These are phyloP conservation scores for Myanophis thanlyinensis DNA, from an alignment of 2,113 vertebrate genomes.

Conservation along the genomic window DNA sequence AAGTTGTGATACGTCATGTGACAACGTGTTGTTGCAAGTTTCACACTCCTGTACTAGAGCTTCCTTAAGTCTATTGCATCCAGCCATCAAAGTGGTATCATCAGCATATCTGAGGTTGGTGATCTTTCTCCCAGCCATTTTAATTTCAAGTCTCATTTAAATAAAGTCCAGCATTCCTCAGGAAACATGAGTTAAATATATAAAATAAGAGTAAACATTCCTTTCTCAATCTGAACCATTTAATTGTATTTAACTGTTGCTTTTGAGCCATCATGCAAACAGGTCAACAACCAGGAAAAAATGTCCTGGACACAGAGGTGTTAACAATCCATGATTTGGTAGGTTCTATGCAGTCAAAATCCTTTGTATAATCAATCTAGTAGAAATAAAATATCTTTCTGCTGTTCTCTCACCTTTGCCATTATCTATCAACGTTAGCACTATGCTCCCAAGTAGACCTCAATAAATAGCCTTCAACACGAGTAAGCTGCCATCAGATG, in stretches of 20 bases:
- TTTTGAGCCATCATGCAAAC: neutral
- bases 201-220: neutral
- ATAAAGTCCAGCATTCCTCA: neutral
- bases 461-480: neutral
- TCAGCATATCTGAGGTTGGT: neutral
- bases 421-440: neutral
- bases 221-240: neutral
- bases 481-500: neutral
- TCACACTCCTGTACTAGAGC: too few species aligned
- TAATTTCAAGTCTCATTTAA: neutral
- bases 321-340: neutral
- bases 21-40: too few species aligned
- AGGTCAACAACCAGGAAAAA: neutral
- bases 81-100: neutral
- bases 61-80: neutral
- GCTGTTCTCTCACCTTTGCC: neutral
- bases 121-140: neutral
- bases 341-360: neutral
- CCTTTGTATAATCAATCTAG: neutral
- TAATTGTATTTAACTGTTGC: neutral
- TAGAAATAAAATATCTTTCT: neutral
- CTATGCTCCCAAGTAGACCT: neutral
- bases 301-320: neutral
- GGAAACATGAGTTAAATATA: neutral
- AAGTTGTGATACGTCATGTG: too few species aligned